phyloP scores from a whole-genome alignment of 2,797 vertebrate genomes.

The Macropus fuliginosus region DNA sequence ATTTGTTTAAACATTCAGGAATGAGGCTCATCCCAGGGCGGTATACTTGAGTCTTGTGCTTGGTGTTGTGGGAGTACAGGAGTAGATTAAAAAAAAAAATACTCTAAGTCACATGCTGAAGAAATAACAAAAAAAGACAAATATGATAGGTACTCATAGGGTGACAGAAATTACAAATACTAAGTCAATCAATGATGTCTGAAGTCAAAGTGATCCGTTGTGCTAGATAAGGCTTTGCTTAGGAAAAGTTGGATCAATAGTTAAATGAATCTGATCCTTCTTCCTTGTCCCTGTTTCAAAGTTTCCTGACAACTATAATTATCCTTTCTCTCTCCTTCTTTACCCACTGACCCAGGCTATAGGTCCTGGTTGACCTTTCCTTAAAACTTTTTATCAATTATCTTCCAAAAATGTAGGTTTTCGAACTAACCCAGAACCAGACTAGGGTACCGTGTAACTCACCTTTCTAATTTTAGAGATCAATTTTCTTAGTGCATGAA shows the following conservation, averaged over 20 bases:
- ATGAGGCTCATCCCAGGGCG: neutral
- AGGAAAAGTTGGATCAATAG: neutral
- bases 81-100: neutral
- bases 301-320: too few species aligned
- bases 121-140: neutral
- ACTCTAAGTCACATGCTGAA: neutral
- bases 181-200: neutral
- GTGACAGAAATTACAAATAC: neutral
- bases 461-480: neutral
- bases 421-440: too few species aligned
- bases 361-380: too few species aligned
- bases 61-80: neutral
- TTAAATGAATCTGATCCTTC: neutral
- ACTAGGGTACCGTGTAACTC: neutral
- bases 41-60: neutral
- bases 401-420: neutral
- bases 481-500: neutral
- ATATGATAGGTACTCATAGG: neutral
- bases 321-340: neutral
- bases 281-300: neutral
- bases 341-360: too few species aligned
- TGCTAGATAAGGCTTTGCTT: neutral
- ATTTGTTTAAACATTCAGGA: neutral
- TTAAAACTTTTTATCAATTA: neutral
- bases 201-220: neutral